Percentiles rank a stretch among this genome's conserved stretches.
Conservation (phyloP, 1,140 invertebrate species). For the Apis florea region DNA sequence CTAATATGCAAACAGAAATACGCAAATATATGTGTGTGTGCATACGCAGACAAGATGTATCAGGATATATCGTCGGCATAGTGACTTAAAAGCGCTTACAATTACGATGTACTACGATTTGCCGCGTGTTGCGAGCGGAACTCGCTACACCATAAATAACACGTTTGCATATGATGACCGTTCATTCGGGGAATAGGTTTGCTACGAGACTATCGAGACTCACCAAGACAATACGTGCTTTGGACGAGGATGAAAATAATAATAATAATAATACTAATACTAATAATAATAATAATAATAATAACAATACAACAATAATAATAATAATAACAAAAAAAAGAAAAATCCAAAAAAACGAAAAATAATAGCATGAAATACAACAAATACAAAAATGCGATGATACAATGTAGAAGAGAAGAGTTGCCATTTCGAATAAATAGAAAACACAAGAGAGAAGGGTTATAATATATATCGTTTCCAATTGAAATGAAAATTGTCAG, state of each 20-base stretch:
- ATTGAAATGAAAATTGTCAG: too few species aligned
- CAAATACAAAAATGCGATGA: too few species aligned
- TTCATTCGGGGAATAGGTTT: neutral
- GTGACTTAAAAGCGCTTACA: slow-evolving; percentile 57
- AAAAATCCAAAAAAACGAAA: too few species aligned
- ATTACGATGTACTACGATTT: slow-evolving; percentile 39
- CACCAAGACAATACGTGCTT: slow-evolving; percentile 46
- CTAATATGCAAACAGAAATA: neutral
- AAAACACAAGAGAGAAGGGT: neutral
- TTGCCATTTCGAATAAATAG: neutral
- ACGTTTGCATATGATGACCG: slow-evolving; percentile 10
- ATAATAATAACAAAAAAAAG: too few species aligned
- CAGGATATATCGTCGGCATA: slow-evolving; percentile 49
- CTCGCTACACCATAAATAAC: slow-evolving; percentile 13
- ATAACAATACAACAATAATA: neutral
- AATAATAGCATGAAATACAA: too few species aligned
- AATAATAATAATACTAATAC: neutral
- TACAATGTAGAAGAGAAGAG: too few species aligned
- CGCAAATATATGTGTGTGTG: neutral
- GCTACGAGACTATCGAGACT: slow-evolving; percentile 3
- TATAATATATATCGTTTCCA: neutral
- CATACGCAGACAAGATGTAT: slow-evolving; percentile 1
- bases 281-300: neutral
- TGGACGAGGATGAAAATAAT: neutral
- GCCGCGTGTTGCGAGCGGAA: slow-evolving; percentile 11